phyloP scores from a whole-genome alignment of 2,797 vertebrate species.

The Trichosurus vulpecula region DNA sequence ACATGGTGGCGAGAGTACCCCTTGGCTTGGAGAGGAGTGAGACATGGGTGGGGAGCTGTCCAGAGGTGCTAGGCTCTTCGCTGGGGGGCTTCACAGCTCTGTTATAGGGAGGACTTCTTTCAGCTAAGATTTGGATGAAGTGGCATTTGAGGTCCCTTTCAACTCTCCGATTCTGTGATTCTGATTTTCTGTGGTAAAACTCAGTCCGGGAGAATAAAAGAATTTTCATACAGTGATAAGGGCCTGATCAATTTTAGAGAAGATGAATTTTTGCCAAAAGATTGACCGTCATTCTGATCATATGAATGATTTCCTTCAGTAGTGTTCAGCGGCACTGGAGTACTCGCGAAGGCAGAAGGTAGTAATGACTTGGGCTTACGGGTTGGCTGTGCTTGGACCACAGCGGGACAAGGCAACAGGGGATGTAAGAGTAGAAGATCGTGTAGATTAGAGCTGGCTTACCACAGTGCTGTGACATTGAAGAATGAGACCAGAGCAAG shows the following conservation, averaged over 20 bases:
- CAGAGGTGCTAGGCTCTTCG: no score
- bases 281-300: neutral
- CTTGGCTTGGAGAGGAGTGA: neutral
- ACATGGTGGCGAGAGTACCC: neutral
- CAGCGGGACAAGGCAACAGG: neutral
- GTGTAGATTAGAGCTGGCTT: neutral
- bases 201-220: neutral
- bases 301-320: neutral
- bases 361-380: neutral
- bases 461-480: neutral
- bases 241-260: neutral
- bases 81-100: neutral
- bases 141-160: neutral
- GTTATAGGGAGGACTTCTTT: neutral
- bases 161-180: neutral
- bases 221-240: neutral
- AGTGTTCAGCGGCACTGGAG: neutral
- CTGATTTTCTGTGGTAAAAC: neutral
- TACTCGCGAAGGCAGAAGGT: neutral
- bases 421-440: neutral
- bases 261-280: neutral
- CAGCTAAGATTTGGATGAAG: neutral
- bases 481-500: neutral
- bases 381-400: neutral
- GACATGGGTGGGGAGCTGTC: neutral